Conservation (phyloP, 2,888 invertebrate genomes). For the Drosophila nigricruria region DNA sequence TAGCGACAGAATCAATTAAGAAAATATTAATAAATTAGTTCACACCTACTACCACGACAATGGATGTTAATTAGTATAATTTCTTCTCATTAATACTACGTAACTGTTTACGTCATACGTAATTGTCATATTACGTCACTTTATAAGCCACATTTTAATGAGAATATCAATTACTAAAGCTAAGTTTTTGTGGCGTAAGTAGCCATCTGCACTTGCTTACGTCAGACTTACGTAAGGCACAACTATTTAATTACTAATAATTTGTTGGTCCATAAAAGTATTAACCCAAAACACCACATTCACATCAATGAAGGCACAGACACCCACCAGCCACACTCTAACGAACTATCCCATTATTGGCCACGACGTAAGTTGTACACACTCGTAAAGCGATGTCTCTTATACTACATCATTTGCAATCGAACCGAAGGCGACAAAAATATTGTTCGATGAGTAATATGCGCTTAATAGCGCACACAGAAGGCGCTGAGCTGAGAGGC, state of each 20-base stretch:
- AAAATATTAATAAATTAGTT: too few relatives aligned
- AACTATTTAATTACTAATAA: conserved; percentile 44
- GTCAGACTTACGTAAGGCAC: conserved; percentile 13
- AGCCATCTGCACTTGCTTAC: not conserved
- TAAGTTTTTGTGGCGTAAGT: not conserved
- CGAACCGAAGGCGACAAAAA: conserved; percentile 56
- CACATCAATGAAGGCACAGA: not conserved
- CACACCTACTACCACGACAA: not conserved
- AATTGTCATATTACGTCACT: conserved; percentile 10
- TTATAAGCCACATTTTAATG: not conserved
- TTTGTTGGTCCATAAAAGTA: conserved; percentile 26
- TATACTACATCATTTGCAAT: conserved; percentile 42
- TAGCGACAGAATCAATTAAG: not conserved
- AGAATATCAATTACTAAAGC: conserved; percentile 27
- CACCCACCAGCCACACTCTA: not conserved
- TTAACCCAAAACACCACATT: not conserved
- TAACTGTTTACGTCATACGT: not conserved
- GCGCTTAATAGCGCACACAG: conserved; percentile 67
- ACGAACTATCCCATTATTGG: conserved; percentile 55
- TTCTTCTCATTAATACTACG: not conserved
- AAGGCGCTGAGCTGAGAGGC: conserved; percentile 38
- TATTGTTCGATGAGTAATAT: conserved; percentile 75
- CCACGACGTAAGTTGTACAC: conserved; percentile 32
- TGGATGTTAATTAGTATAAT: not conserved
- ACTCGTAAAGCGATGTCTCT: conserved; percentile 45